Evolutionary conservation across 2,113 vertebrate genomes (phyloP).

Genomic region (Thermophis baileyi): DNA sequence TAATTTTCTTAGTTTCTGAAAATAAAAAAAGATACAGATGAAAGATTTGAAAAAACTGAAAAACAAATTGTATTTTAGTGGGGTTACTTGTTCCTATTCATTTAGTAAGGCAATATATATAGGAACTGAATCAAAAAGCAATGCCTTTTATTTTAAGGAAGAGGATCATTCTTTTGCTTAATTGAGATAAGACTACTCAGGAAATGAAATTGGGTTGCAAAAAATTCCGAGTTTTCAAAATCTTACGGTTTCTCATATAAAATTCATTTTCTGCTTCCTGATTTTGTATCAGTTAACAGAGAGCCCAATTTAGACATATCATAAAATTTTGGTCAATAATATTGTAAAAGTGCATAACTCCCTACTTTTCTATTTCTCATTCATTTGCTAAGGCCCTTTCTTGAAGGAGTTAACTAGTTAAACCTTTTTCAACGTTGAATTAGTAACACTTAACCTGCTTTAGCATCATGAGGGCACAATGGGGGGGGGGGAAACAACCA

Average conservation of each 20-base stretch:
- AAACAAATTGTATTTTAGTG: neutral
- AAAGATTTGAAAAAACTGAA: neutral
- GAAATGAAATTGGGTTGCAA: neutral
- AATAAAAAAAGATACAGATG: neutral
- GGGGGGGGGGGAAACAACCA: neutral
- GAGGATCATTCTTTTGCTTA: neutral
- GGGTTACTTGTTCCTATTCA: neutral
- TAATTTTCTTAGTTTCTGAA: neutral
- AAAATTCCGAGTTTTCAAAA: conserved; percentile 40
- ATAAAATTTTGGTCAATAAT: neutral
- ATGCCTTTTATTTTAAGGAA: neutral
- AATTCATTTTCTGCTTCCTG: conserved; percentile 25
- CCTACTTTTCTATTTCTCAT: neutral
- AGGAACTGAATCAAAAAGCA: neutral
- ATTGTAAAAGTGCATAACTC: neutral
- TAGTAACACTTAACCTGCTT: conserved; percentile 4
- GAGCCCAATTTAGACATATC: neutral
- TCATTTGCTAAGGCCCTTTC: conserved; percentile 10
- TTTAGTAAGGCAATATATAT: neutral
- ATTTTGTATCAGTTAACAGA: conserved; percentile 15
- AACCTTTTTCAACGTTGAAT: conserved; percentile 19
- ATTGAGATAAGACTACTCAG: neutral
- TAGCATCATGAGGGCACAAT: conserved; percentile 40
- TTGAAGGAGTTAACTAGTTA: neutral
- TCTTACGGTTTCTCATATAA: neutral